phyloP scores from a whole-genome alignment of 2,113 vertebrate genomes.

The Mixornis gularis region DNA sequence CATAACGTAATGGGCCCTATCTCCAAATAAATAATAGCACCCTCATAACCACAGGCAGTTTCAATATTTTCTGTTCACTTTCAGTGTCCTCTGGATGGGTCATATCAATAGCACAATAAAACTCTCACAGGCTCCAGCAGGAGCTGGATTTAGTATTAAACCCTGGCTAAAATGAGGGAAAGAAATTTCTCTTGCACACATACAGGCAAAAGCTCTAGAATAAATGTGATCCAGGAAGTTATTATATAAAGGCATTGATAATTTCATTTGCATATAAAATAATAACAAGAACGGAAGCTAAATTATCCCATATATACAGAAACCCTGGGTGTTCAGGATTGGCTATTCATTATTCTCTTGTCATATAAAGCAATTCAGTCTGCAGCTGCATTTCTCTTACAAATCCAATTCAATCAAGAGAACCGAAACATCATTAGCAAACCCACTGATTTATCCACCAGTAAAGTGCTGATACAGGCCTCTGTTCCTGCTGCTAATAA shows the following conservation, averaged over 20 bases:
- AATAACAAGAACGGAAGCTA: slow-evolving; percentile 19
- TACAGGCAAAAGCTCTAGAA: not conserved
- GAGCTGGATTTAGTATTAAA: slow-evolving; percentile 12
- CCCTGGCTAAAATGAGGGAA: not conserved
- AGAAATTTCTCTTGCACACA: not conserved
- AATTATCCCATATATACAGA: slow-evolving; percentile 22
- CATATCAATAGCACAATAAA: not conserved
- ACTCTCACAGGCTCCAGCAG: not conserved
- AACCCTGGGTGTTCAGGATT: slow-evolving; percentile 10
- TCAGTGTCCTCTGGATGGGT: not conserved
- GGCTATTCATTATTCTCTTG: slow-evolving; percentile 42
- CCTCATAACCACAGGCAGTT: not conserved
- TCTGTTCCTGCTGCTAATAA: slow-evolving; percentile 43
- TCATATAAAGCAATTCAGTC: slow-evolving; percentile 46
- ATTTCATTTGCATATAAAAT: slow-evolving; percentile 61
- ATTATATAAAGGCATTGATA: slow-evolving; percentile 7
- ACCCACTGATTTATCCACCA: slow-evolving; percentile 44
- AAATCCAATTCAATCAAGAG: slow-evolving; percentile 54
- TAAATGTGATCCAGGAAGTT: slow-evolving; percentile 28
- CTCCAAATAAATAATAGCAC: slow-evolving; percentile 12
- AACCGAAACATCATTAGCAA: slow-evolving; percentile 54
- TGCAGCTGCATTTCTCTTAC: slow-evolving; percentile 58
- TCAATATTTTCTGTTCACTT: slow-evolving; percentile 19
- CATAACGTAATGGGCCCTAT: not conserved
- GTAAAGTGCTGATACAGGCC: slow-evolving; percentile 45